These are phyloP conservation scores for Drosophila novamexicana DNA, from an alignment of 1,140 invertebrate genomes.

Conservation along the genomic window DNA sequence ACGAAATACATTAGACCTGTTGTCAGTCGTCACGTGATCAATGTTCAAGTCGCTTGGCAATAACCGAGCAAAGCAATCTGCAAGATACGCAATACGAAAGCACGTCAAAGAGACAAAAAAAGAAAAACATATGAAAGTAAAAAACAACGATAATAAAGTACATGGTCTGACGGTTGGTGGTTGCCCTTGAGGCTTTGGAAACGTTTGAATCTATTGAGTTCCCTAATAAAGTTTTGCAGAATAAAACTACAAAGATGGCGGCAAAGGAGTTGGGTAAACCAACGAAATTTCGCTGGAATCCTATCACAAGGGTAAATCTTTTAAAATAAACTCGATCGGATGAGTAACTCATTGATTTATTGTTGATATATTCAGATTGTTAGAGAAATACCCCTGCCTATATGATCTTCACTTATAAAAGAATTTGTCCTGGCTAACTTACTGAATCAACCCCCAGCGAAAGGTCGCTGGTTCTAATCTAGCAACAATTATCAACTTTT, in stretches of 20 bases:
- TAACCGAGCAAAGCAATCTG: conserved; percentile 23
- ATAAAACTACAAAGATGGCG: not conserved
- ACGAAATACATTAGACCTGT: not conserved
- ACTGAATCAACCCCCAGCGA: too few relatives aligned
- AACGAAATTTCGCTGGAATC: conserved; percentile 5
- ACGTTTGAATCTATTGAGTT: not conserved
- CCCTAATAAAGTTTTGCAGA: conserved; percentile 19
- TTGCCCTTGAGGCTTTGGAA: conserved; percentile 43
- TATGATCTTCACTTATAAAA: too few relatives aligned
- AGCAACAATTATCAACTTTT: too few relatives aligned
- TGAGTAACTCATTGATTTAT: too few relatives aligned
- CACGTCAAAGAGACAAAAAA: conserved; percentile 11
- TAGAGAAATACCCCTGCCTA: too few relatives aligned
- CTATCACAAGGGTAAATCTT: conserved; percentile 3
- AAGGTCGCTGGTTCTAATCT: too few relatives aligned
- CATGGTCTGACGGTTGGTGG: conserved; percentile 31
- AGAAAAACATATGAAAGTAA: not conserved
- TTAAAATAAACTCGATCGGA: not conserved
- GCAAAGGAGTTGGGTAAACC: not conserved
- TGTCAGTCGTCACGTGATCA: conserved; percentile 21
- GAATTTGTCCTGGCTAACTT: too few relatives aligned
- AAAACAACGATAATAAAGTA: conserved; percentile 3
- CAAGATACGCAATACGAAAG: too few relatives aligned
- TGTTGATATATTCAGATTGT: too few relatives aligned
- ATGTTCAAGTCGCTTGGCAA: conserved; percentile 33